Evolutionary conservation across 64 coral and sea anemone species (phyloP).

Genomic region (Exaiptasia diaphana): DNA sequence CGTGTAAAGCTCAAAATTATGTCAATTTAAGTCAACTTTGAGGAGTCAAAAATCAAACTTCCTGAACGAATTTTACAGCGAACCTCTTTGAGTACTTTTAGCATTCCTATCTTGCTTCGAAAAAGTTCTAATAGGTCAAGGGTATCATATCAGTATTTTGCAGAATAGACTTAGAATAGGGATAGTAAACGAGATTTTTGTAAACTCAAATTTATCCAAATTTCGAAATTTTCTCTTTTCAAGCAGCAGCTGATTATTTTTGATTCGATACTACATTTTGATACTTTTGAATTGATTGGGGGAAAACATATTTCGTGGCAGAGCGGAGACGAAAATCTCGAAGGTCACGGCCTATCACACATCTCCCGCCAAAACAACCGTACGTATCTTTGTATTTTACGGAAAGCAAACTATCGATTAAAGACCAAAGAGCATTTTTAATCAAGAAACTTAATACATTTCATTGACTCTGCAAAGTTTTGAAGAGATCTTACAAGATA

Average conservation of each 20-base stretch:
- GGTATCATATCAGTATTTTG: too few relatives aligned
- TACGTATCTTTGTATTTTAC: background rate
- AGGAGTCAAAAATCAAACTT: too few relatives aligned
- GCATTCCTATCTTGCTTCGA: too few relatives aligned
- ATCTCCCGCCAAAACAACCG: background rate
- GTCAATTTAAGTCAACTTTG: too few relatives aligned
- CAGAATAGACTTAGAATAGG: too few relatives aligned
- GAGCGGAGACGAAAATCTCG: background rate
- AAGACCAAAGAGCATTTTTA: background rate
- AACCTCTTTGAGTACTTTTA: too few relatives aligned
- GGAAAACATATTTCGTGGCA: background rate
- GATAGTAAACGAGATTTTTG: too few relatives aligned
- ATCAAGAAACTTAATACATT: background rate
- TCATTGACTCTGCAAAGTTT: background rate
- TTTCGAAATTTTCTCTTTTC: too few relatives aligned
- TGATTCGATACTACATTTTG: too few relatives aligned
- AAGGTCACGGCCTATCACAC: background rate
- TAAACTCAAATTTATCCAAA: background rate
- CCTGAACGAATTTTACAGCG: too few relatives aligned
- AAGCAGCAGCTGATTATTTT: background rate
- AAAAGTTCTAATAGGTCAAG: too few relatives aligned
- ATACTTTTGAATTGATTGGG: constrained; percentile 32
- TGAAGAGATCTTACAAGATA: background rate
- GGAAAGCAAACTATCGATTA: background rate
- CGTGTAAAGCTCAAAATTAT: background rate